Base-by-base conservation (phyloP, 92 coral and sea anemone genomes). In the Diadumene lineata region DNA sequence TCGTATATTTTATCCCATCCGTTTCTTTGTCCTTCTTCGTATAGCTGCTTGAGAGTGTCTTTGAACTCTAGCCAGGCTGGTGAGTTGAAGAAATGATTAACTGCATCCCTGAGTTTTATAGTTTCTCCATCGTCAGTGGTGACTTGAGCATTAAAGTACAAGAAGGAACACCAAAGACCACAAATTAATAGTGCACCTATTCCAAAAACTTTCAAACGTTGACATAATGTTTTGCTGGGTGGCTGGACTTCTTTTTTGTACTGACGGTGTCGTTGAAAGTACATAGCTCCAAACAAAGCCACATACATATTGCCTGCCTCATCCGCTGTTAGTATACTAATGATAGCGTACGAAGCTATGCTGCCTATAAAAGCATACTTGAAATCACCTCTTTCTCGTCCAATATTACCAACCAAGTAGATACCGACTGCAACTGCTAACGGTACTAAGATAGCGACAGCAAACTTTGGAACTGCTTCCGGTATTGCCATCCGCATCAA, bases 1-100 rank as follows among this genome's bases (percentile, higher is more conserved):
- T 96, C 99, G 69, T 96, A 96, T 69, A 96, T 51, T 60, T 86
- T 96, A n/a, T 90, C 88, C 99, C 99, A 96, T 16, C 99, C 99
- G 21, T 92, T 87, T 56, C 72, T 87, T 66, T 96, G 99, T 7
- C 99, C 99, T 66, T 96, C 91, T 26, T 82, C 80, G 51, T 82
- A 96, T 8, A 96, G 76, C 50, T 90, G 89, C 90, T 92, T 92
- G 1, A 92, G n/a, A 15, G 92, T 97, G 25, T 92, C 93, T 69
- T 83, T 92, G 62, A 96, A 96, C 66, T 96, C 99, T 63, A 86
- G 44, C 99, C 99, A 96, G 43, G 89, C 92, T n/a, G 99, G 99
- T 0, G 99, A 96, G 23, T 89, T 88, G 72, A 96, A 92, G 88
- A 96, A 96, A 75, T 96, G 99, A 43, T 92, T 86, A 1, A 96